Conservation (phyloP, 2,797 vertebrate species). For the Tamandua tetradactyla region DNA sequence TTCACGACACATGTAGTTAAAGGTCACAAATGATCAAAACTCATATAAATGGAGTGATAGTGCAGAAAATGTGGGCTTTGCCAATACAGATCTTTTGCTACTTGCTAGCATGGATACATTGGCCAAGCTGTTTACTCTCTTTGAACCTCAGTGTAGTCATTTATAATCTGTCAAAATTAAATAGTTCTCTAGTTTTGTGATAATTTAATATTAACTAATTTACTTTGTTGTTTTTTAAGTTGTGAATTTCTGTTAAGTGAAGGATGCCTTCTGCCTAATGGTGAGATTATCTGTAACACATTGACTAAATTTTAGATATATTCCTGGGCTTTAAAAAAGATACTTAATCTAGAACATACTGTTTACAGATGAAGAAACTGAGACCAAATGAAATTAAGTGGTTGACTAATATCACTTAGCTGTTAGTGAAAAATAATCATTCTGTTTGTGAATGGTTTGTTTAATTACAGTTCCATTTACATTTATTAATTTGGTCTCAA, state of each 20-base stretch:
- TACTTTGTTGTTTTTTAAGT: not conserved
- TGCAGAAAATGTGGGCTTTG: not conserved
- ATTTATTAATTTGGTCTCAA: constrained; percentile 26
- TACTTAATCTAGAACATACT: not conserved
- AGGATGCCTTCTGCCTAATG: not conserved
- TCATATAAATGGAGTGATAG: not conserved
- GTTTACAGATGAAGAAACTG: not conserved
- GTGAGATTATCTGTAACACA: not conserved
- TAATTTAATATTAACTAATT: not conserved
- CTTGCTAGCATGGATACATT: not conserved
- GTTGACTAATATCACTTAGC: not conserved
- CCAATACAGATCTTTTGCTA: not conserved
- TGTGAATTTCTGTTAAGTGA: constrained; percentile 13
- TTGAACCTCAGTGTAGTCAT: not conserved
- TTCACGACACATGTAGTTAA: not conserved
- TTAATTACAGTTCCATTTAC: not conserved
- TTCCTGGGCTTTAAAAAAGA: constrained; percentile 1
- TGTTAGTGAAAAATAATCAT: not conserved
- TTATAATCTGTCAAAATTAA: not conserved
- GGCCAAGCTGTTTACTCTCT: not conserved
- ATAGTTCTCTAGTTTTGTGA: not conserved
- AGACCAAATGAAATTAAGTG: constrained; percentile 6
- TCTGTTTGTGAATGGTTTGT: not conserved
- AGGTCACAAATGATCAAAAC: not conserved
- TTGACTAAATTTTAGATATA: constrained; percentile 7